Percentiles rank a stretch among this genome's conserved stretches.
phyloP scores from a whole-genome alignment of 2,888 invertebrate species.

The Magallana nippona region DNA sequence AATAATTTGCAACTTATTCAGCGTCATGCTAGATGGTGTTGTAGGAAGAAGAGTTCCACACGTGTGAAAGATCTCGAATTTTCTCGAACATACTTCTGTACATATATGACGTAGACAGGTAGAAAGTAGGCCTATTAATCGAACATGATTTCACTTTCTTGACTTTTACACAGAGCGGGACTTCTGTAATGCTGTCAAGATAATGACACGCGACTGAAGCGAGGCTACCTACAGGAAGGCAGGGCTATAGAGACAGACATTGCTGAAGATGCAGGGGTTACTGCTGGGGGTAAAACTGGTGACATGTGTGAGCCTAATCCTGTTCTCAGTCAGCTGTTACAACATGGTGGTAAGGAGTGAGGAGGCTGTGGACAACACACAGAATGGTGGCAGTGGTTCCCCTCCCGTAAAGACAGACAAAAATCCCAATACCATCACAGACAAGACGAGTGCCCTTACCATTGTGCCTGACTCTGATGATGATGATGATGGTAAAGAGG shows the following conservation, averaged over 20 bases:
- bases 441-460: constrained; percentile 58
- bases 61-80: constrained; percentile 4
- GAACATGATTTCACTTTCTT: no score
- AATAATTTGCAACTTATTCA: no score
- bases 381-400: not conserved
- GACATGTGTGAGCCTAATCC: constrained; percentile 56
- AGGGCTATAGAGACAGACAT: no score
- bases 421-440: not conserved
- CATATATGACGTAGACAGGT: not conserved
- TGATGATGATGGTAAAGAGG: constrained; percentile 54
- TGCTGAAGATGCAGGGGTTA: constrained; percentile 50
- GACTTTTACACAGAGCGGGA: no score
- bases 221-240: no score
- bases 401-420: not conserved
- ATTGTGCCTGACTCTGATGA: constrained; percentile 57
- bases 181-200: no score
- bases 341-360: constrained; percentile 60
- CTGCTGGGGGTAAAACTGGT: constrained; percentile 54
- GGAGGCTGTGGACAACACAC: not conserved
- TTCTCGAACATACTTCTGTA: not conserved
- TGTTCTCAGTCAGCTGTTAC: constrained; percentile 59
- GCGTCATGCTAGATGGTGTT: no score
- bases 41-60: not conserved
- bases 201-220: no score
- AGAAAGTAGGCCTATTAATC: no score